Evolutionary conservation across 2,113 vertebrate species (phyloP).

Genomic region (Neodontobutis hainanensis): DNA sequence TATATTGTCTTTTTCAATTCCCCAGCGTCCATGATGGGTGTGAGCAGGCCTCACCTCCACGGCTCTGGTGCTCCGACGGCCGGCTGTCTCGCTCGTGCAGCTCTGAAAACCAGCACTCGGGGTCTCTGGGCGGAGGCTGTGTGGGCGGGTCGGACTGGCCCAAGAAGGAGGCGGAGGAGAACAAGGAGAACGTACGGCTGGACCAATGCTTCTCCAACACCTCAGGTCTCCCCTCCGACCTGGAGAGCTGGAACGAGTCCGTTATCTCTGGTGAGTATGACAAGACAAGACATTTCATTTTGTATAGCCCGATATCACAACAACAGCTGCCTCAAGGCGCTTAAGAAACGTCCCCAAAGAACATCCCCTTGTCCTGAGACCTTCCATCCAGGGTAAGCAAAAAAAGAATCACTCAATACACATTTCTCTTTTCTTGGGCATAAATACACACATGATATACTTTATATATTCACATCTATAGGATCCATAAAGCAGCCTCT

Average conservation of each 20-base stretch:
- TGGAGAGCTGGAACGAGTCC: slow-evolving; percentile 91
- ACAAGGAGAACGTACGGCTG: slow-evolving; percentile 95
- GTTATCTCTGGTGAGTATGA: slow-evolving; percentile 89
- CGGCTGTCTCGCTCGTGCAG: slow-evolving; percentile 87
- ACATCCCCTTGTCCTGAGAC: too few species aligned
- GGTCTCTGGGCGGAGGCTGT: slow-evolving; percentile 34
- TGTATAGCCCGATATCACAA: neutral
- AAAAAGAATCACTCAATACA: too few species aligned
- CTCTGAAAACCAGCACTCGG: slow-evolving; percentile 79
- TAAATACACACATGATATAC: too few species aligned
- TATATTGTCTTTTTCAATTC: neutral
- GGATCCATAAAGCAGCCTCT: too few species aligned
- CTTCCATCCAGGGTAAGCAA: too few species aligned
- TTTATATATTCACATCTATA: too few species aligned
- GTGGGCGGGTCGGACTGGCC: slow-evolving; percentile 69
- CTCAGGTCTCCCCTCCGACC: slow-evolving; percentile 80
- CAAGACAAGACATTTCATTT: neutral
- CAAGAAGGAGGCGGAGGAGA: slow-evolving; percentile 90
- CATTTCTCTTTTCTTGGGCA: too few species aligned
- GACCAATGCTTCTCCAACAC: slow-evolving; percentile 85
- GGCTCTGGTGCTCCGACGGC: slow-evolving; percentile 82
- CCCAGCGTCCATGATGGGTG: slow-evolving; percentile 85
- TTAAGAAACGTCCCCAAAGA: too few species aligned
- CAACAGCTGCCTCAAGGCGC: too few species aligned
- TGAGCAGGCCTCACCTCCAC: slow-evolving; percentile 86